phyloP scores from a whole-genome alignment of 2,797 vertebrate genomes.

The Lepilemur ruficaudatus region DNA sequence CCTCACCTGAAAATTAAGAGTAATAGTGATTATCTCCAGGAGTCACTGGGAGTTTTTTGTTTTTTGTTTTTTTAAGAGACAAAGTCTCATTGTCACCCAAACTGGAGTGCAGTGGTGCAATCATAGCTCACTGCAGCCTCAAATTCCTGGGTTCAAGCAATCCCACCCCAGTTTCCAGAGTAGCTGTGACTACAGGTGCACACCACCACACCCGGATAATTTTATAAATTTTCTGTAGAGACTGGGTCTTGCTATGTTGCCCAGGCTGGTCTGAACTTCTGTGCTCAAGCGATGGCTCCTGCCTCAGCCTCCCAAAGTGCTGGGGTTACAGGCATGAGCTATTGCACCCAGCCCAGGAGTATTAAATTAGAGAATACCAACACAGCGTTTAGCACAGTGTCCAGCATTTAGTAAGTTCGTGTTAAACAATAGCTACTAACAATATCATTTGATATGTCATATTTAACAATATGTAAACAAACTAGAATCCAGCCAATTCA shows the following conservation, averaged over 20 bases:
- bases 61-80: not conserved
- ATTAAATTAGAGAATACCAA: rapidly evolving
- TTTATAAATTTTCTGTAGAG: not conserved
- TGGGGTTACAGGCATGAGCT: not conserved
- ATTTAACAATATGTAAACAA: not conserved
- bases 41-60: not conserved
- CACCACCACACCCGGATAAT: not conserved
- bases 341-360: not conserved
- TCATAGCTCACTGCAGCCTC: not conserved
- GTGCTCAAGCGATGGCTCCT: not conserved
- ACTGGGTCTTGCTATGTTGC: not conserved
- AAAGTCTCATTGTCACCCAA: too few relatives aligned
- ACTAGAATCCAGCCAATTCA: not conserved
- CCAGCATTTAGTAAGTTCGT: not conserved
- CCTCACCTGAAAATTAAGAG: not conserved
- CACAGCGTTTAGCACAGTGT: rapidly evolving
- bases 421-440: not conserved
- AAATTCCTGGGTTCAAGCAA: not conserved
- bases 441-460: not conserved
- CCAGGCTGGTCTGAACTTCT: not conserved
- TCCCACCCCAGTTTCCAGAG: not conserved
- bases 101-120: not conserved
- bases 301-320: not conserved
- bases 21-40: rapidly evolving
- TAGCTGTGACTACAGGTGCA: not conserved